Base-by-base conservation (phyloP, 2,113 vertebrate genomes). In the Oryzias celebensis region DNA sequence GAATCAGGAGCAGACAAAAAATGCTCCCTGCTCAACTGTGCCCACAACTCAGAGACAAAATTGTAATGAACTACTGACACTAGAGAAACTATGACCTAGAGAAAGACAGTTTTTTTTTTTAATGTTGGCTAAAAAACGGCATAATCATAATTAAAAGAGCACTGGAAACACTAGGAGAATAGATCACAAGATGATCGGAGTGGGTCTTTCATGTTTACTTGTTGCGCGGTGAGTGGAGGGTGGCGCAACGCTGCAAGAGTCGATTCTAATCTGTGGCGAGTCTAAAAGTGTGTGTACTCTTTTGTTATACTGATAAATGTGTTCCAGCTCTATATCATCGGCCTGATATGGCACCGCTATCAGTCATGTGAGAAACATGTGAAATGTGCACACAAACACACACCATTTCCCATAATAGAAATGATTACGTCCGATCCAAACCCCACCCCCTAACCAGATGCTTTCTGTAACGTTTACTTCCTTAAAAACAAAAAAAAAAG, bases 271-370 rank as follows among this genome's bases (percentile, higher is more conserved):
- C 72, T 54, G 5, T 26, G 49, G 23, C 3, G 43, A 18, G 24
- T 18, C 24, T 28, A n/a, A 47, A 26, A n/a, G 36, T 54, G 47
- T 47, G 43, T 53, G n/a, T 67, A 60, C 26, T 54, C 50, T 65
- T 61, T 63, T 49, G 69, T 48, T 62, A 26, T 17, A 71, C 83
- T 79, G 81, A 90, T 88, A 84, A 85, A 83, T 57, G 66, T 71
- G 77, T 71, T 76, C 59, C 65, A 73, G 54, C 69, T 65, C 61
- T 58, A 52, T 75, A 84, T 87, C 73, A 69, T 56, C 52, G n/a
- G 55, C 52, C 62, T 53, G 67, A 79, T 82, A 80, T 0, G 3
- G 51, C 58, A 41, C 60, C 16, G 54, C 69, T 68, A 86, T 86
- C 86, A 82, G 76, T 77, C 71, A 85, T 79, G 75, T 75, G 84